Base-by-base conservation (phyloP, 37 sponge, comb jelly and placozoan genomes). In the Dysidea cf. avara region DNA sequence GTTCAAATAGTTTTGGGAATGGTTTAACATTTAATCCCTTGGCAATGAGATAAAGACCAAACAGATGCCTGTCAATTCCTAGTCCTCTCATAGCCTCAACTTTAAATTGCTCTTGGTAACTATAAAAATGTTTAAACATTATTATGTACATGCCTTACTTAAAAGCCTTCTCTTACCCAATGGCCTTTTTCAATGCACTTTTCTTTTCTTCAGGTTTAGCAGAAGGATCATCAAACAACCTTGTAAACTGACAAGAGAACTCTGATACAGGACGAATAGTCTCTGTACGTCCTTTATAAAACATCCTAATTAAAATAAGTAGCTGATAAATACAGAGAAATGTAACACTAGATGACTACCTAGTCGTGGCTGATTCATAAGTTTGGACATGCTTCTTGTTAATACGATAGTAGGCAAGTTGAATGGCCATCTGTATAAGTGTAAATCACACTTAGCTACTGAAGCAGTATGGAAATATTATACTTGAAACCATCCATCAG, bases 231-330 rank as follows among this genome's bases (percentile, higher is more conserved):
- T 87, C 79, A 34, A 81, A 20, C 7, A 80, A 63, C 70, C 74
- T 78, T 20, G 73, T 74, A 63, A 85, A 91, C 14, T 70, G 30
- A 31, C 65, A 40, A 3, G 92, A 91, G 37, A 69, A 29, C 22
- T 74, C 76, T 21, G 92, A 82, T 31, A 86, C 83, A 18, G 92
- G 92, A 37, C 92, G 92, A 64, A 91, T 91, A 63, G 92, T 91
- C 80, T 91, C 92, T 31, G 92, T 91, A 5, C 92, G 74, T 9
- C 92, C 92, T 16, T 86, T 29, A 66, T 86, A 86, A 60, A 78
- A 91, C 70, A 91, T 64, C 35, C 92, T 81, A 5, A 31, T 35
- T 18, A 25, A 29, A 61, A 7, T 17, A n/a, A 68, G n/a, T n/a
- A n/a, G 9, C 5, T 43, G 46, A 43, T 43, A 26, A 30, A 7